Percentiles rank a stretch among this genome's conserved stretches.
Evolutionary conservation across 2,888 invertebrate species (phyloP).

Genomic region (Trachelus troglodyta): DNA sequence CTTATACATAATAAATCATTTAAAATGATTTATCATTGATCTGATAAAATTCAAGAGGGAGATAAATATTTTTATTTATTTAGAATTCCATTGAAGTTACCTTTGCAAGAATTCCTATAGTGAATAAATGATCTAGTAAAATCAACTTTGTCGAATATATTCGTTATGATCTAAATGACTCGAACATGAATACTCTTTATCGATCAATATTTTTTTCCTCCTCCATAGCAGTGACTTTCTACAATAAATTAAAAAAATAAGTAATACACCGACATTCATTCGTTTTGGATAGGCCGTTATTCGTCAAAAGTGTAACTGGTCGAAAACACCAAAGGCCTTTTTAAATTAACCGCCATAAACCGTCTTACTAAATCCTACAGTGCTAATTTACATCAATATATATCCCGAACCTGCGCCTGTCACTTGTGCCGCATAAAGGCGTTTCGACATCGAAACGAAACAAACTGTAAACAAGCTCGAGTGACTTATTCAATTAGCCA

Average conservation of each 20-base stretch:
- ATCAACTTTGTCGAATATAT: neutral
- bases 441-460: neutral
- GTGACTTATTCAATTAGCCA: neutral
- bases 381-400: neutral
- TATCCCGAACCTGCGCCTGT: neutral
- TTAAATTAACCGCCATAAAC: neutral
- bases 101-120: neutral
- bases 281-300: neutral
- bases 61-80: neutral
- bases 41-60: neutral
- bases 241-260: neutral
- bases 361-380: neutral
- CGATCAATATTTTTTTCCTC: neutral
- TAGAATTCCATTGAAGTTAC: neutral
- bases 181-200: neutral
- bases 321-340: neutral
- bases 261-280: neutral
- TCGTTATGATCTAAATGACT: neutral
- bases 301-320: neutral
- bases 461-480: neutral
- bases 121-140: neutral
- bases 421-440: neutral
- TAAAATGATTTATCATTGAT: neutral
- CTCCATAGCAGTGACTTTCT: neutral
- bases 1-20: neutral